Evolutionary conservation across 2,888 invertebrate genomes (phyloP).

Genomic region (Lucinisca nassula): DNA sequence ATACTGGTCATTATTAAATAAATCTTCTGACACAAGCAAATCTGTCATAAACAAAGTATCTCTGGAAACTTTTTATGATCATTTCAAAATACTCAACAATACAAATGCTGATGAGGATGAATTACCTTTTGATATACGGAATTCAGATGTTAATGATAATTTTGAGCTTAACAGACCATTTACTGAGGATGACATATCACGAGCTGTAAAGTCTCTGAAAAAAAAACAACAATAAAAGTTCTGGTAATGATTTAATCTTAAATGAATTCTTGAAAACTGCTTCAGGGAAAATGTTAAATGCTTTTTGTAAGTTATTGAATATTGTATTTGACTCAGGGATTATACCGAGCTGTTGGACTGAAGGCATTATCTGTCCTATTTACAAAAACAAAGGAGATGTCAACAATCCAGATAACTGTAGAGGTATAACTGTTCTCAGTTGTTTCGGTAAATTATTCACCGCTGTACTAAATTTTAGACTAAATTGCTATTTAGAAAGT

Average conservation of each 20-base stretch:
- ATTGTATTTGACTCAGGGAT: not conserved
- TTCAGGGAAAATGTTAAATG: not conserved
- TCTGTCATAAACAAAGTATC: not conserved
- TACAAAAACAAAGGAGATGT: not conserved
- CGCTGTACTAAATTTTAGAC: not conserved
- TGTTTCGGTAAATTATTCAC: constrained; percentile 3
- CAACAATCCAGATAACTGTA: not conserved
- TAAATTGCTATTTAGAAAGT: not conserved
- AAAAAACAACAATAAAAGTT: not conserved
- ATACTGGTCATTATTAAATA: not conserved
- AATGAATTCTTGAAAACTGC: not conserved
- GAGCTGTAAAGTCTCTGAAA: not conserved
- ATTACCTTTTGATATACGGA: not conserved
- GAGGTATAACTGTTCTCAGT: not conserved
- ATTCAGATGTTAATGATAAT: not conserved
- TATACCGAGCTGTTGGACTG: not conserved
- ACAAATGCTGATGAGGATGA: not conserved
- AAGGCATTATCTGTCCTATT: constrained; percentile 1
- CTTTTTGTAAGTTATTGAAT: not conserved
- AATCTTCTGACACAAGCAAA: not conserved
- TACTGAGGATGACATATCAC: not conserved
- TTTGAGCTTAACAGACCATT: not conserved
- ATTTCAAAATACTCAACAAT: not conserved
- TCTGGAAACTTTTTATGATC: not conserved
- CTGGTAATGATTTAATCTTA: not conserved